These are phyloP conservation scores for Pedetes capensis DNA, from an alignment of 2,113 vertebrate genomes.

Conservation along the genomic window DNA sequence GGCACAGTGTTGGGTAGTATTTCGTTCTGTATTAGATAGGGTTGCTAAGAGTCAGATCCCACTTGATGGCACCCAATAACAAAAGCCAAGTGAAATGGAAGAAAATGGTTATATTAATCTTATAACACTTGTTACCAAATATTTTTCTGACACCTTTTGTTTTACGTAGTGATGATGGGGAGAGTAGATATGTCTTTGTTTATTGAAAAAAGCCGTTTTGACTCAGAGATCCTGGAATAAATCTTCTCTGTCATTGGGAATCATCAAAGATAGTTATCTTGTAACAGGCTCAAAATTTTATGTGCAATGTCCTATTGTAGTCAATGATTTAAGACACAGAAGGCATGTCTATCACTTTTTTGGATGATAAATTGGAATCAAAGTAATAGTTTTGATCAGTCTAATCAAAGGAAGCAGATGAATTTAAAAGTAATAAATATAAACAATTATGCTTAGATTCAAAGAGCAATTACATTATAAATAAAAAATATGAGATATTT, in stretches of 20 bases:
- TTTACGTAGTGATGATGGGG: neutral
- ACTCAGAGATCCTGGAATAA: neutral
- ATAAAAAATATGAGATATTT: neutral
- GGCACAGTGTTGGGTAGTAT: too few relatives aligned
- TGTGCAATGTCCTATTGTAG: neutral
- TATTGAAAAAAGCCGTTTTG: conserved; percentile 3
- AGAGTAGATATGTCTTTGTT: neutral
- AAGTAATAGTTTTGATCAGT: conserved; percentile 29
- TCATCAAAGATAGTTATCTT: neutral
- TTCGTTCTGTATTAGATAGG: too few relatives aligned
- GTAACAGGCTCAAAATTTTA: neutral
- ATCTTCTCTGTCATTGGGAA: neutral
- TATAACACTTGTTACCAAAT: neutral
- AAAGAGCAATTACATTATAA: neutral
- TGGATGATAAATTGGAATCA: neutral
- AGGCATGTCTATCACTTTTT: neutral
- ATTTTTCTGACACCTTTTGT: neutral
- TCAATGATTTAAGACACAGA: neutral
- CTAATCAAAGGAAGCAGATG: neutral
- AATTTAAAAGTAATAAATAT: conserved; percentile 16
- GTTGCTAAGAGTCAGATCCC: too few relatives aligned
- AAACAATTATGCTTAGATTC: neutral
- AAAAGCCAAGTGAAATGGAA: neutral
- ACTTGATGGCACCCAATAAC: too few relatives aligned
- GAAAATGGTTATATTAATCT: neutral